Percentiles rank a stretch among this genome's conserved stretches.
Conservation (phyloP, 2,797 vertebrate species). For the Silurus aristotelis region DNA sequence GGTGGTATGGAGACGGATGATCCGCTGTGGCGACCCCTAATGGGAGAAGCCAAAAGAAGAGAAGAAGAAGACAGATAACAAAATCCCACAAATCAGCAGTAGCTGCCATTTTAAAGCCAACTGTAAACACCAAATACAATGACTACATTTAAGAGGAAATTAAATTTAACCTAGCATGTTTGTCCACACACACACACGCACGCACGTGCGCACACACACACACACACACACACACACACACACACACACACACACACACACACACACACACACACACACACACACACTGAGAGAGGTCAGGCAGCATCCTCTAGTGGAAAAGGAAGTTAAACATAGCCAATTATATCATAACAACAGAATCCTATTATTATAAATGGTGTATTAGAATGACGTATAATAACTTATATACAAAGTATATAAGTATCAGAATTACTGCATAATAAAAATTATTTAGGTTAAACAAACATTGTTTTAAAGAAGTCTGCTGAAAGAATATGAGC, state of each 20-base stretch:
- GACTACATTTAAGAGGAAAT: not conserved
- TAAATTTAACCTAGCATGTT: not conserved
- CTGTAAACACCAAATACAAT: not conserved
- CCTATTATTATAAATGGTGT: not conserved
- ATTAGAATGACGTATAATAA: no score
- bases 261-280: no score
- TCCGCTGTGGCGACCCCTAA: no score
- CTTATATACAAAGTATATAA: no score
- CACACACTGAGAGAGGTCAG: constrained; percentile 80
- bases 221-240: no score
- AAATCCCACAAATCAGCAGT: not conserved
- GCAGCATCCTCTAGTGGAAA: constrained; percentile 86
- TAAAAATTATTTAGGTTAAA: no score
- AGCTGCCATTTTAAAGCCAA: not conserved
- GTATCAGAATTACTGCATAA: not conserved
- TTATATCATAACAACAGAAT: constrained; percentile 16
- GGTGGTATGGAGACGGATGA: no score
- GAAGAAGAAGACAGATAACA: no score
- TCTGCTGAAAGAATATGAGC: constrained; percentile 70
- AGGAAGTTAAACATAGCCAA: constrained; percentile 80
- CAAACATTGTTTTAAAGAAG: constrained; percentile 83
- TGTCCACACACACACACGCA: constrained; percentile 69
- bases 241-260: no score
- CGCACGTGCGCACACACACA: constrained; percentile 73
- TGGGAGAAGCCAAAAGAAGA: no score